Conservation (phyloP, 1,140 invertebrate species). For the Streblospio benedicti region DNA sequence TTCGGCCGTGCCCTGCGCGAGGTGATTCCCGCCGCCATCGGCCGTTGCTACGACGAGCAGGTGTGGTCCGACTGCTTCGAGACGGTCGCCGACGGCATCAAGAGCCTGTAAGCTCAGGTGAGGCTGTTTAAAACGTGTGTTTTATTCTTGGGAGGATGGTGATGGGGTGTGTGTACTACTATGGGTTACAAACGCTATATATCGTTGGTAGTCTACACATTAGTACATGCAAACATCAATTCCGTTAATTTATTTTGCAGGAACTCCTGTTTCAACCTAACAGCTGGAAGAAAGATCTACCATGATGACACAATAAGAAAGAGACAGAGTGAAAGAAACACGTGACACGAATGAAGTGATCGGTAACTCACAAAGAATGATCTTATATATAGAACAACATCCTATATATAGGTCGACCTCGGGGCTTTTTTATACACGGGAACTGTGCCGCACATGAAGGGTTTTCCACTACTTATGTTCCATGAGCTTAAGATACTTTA, state of each 20-base stretch:
- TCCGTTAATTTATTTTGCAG: no score
- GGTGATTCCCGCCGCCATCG: constrained; percentile 4
- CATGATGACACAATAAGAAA: not conserved
- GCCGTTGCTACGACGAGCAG: constrained; percentile 1
- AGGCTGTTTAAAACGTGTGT: no score
- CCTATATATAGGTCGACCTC: not conserved
- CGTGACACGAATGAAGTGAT: not conserved
- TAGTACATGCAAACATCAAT: no score
- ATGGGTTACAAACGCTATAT: no score
- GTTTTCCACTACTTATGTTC: constrained; percentile 6
- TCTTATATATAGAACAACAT: no score
- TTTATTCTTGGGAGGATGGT: no score
- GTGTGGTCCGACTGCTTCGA: not conserved
- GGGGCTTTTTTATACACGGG: constrained; percentile 3
- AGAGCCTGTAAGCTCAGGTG: no score
- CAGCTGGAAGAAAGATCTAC: no score
- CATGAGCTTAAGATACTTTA: constrained; percentile 5
- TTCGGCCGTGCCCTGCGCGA: not conserved
- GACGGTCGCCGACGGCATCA: not conserved
- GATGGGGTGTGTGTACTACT: no score
- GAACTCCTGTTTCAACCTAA: no score
- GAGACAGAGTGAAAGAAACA: not conserved
- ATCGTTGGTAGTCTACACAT: no score
- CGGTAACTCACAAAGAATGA: not conserved
- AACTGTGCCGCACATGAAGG: not conserved